Percentiles rank a stretch among this genome's conserved stretches.
Evolutionary conservation across 2,888 invertebrate species (phyloP).

Genomic region (Pomacea canaliculata): DNA sequence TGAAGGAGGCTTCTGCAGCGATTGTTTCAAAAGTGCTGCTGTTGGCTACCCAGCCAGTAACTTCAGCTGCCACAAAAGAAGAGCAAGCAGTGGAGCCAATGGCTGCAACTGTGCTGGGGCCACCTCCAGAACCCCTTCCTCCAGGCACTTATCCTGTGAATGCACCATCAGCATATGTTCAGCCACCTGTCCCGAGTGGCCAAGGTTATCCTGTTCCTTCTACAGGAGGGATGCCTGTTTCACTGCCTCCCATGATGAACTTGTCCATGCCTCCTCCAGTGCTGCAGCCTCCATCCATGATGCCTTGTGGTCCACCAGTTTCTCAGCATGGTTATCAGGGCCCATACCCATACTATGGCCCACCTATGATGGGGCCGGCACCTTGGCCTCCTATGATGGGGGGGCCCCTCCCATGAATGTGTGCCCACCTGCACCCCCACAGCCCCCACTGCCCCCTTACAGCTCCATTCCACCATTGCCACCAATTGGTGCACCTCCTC

Average conservation of each 20-base stretch:
- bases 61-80: neutral
- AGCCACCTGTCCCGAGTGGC: neutral
- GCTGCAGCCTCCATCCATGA: neutral
- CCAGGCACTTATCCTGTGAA: neutral
- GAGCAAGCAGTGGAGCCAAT: neutral
- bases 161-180: neutral
- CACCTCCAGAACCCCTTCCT: neutral
- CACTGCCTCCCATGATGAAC: no score
- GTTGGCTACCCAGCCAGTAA: neutral
- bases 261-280: neutral
- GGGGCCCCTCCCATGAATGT: no score
- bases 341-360: neutral
- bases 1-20: neutral
- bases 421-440: no score
- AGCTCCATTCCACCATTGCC: no score
- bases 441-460: neutral
- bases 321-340: neutral
- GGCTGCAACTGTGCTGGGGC: neutral
- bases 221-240: no score
- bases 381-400: neutral
- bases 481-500: neutral
- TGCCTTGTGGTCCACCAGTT: neutral
- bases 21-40: neutral
- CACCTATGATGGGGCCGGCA: neutral
- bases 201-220: no score